Conservation (phyloP, 2,888 invertebrate genomes). For the Leucophora obtusa region DNA sequence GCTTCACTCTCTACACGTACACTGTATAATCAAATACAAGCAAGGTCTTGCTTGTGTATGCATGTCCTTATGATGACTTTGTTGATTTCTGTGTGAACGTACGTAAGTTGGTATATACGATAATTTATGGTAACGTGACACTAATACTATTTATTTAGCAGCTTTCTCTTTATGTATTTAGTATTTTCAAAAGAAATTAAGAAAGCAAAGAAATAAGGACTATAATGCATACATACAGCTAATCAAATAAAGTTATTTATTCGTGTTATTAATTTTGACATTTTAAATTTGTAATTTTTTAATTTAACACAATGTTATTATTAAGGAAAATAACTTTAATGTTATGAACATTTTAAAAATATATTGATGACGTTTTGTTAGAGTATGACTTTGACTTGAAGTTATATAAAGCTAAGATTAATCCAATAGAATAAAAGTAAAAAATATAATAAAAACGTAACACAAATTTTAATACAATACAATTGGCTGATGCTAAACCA, state of each 20-base stretch:
- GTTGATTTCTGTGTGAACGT: conserved; percentile 6
- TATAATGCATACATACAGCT: conserved; percentile 3
- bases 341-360: no score
- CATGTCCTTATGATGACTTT: conserved; percentile 49
- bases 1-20: conserved; percentile 42
- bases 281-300: conserved; percentile 36
- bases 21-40: neutral
- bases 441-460: no score
- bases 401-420: no score
- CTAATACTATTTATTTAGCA: conserved; percentile 58
- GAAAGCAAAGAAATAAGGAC: neutral
- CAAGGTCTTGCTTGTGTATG: conserved; percentile 30
- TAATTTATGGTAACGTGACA: conserved; percentile 43
- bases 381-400: no score
- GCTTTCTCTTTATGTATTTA: conserved; percentile 26
- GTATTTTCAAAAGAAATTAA: conserved; percentile 28
- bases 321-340: neutral
- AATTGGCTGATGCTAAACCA: no score
- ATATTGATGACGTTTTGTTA: no score
- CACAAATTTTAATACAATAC: no score
- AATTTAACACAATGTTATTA: conserved; percentile 16
- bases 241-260: conserved; percentile 31
- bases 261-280: conserved; percentile 49
- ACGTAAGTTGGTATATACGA: no score
- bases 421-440: no score